Base-by-base conservation (phyloP, 2,113 vertebrate genomes). In the Gnathonemus longibarbis region DNA sequence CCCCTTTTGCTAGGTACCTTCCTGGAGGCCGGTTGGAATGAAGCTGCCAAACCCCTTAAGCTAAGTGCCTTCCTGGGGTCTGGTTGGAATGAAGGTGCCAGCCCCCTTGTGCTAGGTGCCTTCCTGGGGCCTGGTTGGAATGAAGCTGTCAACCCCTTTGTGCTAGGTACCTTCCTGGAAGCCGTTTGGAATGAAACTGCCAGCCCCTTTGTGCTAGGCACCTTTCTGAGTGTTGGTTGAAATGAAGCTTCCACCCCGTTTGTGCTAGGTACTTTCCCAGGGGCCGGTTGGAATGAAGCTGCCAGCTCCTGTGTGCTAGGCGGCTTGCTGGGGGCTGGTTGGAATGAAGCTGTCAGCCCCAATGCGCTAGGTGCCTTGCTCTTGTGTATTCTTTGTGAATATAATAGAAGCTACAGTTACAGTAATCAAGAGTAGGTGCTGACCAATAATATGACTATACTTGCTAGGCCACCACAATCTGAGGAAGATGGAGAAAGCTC, bases 281-380 rank as follows among this genome's bases (percentile, higher is more conserved):
- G 58, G 24, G 2, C 58, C 3, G 2, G 8, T 62, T 62, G 2
- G 24, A 62, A 62, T 62, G 58, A 62, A 10, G 7, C 24, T 62
- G 0, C 2, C 58, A 0, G n/a, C 1, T n/a, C 1, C 62, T 11
- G 1, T 31, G n/a, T 11, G 1, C 19, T n/a, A n/a, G 21, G 7
- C 0, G 0, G 7, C 24, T n/a, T 62, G 7, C 56, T 0, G 24
- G 2, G 24, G 21, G 21, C 21, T 8, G 2, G 56, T n/a, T 62
- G 21, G 56, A 62, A 58, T n/a, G 56, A 58, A 58, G 21, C 56
- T 58, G 21, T 2, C 58, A n/a, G 56, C 6, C 7, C 5, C 56
- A 24, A 8, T 24, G 58, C 0, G 7, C 8, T 62, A 62, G 9
- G 6, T 24, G 24, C 58, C 58, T 66, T 66, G 24, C 58, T 11